A percentile compares a stretch with the other conserved stretches of the same genome.
These are phyloP conservation scores for Anguilla pacifica DNA, from an alignment of 2,797 vertebrate species.

Conservation along the genomic window DNA sequence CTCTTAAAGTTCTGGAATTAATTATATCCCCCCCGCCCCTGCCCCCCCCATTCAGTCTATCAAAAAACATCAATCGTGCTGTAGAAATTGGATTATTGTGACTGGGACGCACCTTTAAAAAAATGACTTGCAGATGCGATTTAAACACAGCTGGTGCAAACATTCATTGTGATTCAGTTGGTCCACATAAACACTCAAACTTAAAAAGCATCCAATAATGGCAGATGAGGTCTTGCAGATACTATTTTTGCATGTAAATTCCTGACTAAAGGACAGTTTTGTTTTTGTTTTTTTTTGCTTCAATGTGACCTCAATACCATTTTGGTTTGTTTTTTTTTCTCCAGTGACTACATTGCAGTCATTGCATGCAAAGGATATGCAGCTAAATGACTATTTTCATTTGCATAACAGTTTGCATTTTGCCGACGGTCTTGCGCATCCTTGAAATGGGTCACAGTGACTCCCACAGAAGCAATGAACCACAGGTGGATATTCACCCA, in stretches of 20 bases:
- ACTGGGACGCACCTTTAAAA: neutral
- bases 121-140: neutral
- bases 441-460: neutral
- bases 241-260: neutral
- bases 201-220: neutral
- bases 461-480: neutral
- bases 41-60: neutral
- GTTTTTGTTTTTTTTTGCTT: neutral
- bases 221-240: neutral
- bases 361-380: no score
- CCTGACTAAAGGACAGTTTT: neutral
- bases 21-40: neutral
- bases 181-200: neutral
- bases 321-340: neutral
- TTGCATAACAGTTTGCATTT: neutral
- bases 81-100: neutral
- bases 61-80: neutral
- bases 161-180: neutral
- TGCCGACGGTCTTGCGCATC: no score
- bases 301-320: neutral
- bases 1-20: constrained; percentile 5
- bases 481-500: neutral
- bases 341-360: neutral
- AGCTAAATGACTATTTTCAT: no score
- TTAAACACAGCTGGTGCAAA: neutral